Evolutionary conservation across 2,113 vertebrate species (phyloP), one percentile per base, ranked within the genome.

Genomic region (Isichthys henryi): DNA sequence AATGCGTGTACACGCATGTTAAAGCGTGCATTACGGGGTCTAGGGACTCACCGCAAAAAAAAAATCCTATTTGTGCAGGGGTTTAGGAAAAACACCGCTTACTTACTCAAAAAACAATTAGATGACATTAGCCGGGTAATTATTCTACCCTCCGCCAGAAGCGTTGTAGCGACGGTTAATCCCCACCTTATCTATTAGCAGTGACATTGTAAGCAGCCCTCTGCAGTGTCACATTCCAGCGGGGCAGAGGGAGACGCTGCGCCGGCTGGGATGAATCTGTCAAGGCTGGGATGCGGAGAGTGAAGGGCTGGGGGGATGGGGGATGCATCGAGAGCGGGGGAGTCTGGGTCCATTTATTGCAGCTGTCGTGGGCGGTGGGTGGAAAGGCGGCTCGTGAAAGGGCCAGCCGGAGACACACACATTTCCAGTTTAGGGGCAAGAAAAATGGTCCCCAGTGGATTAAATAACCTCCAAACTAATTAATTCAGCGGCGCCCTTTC

Each of bases 251-350:
- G 87, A 58, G 56, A 88, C 87, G 90, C 91, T 90, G 94, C 93
- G 88, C 94, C 93, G 94, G 93, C 93, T 93, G 95, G 94, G 93
- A 92, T 94, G 93, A 94, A 95, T 95, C 94, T 95, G 94, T 94
- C 94, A 94, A 93, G 50, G 94, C 94, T 94, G 92, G 94, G 94
- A 93, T 93, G 93, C 94, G 94, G 94, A 94, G 94, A 93, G 92
- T 91, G 92, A 90, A 91, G 53, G 56, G 91, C 91, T 88, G 90
- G 91, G 92, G 92, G 92, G 89, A 88, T 88, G 89, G 91, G 91
- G 89, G 91, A 91, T 90, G 92, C 92, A 93, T 92, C 92, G 92
- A 91, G 89, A 91, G 92, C 19, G 91, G 93, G 94, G 92, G 92
- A 92, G 90, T 90, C 91, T 93, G 93, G 93, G 91, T 91, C 92